Percentiles rank a stretch among this genome's conserved stretches.
These are phyloP conservation scores for Drosophila jambulina DNA, from an alignment of 1,140 invertebrate genomes.

Conservation along the genomic window DNA sequence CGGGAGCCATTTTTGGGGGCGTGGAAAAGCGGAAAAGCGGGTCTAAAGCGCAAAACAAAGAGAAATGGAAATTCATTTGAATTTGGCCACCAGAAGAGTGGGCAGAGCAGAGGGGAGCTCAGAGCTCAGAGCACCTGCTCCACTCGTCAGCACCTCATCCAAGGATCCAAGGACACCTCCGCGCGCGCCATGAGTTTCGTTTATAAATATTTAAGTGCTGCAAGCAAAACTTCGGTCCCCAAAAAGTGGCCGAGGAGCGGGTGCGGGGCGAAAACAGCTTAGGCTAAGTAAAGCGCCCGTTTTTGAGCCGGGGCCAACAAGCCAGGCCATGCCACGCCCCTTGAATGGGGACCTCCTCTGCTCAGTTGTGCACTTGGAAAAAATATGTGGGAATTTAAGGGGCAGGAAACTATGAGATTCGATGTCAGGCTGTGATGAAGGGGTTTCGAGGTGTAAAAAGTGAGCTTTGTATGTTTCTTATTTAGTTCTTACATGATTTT, in stretches of 20 bases:
- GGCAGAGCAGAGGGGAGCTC: neutral
- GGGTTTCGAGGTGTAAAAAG: too few relatives aligned
- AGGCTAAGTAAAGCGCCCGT: conserved; percentile 50
- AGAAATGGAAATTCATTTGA: conserved; percentile 46
- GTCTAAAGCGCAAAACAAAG: conserved; percentile 24
- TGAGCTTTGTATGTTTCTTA: too few relatives aligned
- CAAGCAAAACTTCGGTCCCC: conserved; percentile 49
- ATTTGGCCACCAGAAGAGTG: conserved; percentile 22
- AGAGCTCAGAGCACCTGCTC: conserved; percentile 20
- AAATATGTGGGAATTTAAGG: neutral
- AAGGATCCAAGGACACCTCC: conserved; percentile 4
- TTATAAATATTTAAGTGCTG: conserved; percentile 69
- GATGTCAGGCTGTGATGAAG: neutral
- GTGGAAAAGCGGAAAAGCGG: neutral
- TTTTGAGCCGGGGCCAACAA: conserved; percentile 31
- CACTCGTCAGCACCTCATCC: conserved; percentile 37
- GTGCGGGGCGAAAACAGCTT: conserved; percentile 33
- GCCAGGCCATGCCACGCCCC: conserved; percentile 19
- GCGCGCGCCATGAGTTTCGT: conserved; percentile 28
- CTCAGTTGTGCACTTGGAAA: neutral
- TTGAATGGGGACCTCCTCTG: neutral
- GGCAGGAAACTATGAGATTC: neutral
- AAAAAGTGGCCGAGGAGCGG: neutral
- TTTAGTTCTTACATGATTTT: too few relatives aligned
- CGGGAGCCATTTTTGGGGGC: neutral